Conservation (phyloP, 2,113 vertebrate genomes). For the Rattus rattus region DNA sequence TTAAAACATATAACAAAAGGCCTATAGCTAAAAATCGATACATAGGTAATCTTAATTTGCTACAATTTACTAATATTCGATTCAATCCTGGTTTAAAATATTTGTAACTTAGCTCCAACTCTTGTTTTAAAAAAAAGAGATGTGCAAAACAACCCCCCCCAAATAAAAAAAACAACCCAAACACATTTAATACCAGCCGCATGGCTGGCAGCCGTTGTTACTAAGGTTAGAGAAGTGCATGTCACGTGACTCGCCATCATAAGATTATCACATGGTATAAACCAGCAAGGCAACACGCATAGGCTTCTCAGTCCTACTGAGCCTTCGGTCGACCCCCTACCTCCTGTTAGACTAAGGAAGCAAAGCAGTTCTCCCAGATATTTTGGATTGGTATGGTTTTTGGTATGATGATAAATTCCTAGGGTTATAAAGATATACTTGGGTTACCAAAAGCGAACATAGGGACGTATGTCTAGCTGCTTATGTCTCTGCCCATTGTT, state of each 20-base stretch:
- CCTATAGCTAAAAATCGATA: not conserved
- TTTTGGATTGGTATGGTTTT: not conserved
- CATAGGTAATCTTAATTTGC: not conserved
- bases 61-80: not conserved
- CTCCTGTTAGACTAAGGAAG: not conserved
- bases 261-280: not conserved
- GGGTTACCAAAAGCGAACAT: not conserved
- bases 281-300: not conserved
- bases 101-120: not conserved
- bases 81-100: not conserved
- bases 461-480: not conserved
- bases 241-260: not conserved
- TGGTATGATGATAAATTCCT: not conserved
- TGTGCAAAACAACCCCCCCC: not conserved
- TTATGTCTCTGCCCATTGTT: not conserved
- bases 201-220: not conserved
- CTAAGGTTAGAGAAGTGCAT: not conserved
- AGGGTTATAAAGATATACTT: not conserved
- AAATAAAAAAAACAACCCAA: not conserved
- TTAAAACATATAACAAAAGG: not conserved
- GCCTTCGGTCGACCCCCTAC: not conserved
- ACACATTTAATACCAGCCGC: not conserved
- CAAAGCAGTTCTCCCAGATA: not conserved
- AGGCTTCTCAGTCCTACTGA: not conserved
- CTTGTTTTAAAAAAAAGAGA: not conserved